Evolutionary conservation across 2,797 vertebrate genomes (phyloP), one percentile per base, ranked within the genome.

Genomic region (Decapterus maruadsi): DNA sequence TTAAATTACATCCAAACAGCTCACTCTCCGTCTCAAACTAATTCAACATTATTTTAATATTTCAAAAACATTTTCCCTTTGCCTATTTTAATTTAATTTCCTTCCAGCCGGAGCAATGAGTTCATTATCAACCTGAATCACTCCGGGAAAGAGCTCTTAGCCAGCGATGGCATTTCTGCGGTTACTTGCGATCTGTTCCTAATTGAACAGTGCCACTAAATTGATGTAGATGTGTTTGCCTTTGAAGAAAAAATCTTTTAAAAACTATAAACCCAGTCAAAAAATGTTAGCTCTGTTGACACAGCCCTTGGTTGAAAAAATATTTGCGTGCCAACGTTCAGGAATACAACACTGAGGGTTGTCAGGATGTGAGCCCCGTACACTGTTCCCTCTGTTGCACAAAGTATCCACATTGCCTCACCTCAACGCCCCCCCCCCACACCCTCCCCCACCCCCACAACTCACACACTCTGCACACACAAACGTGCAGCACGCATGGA

Each of bases 381-480:
- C 93, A 95, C 93, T 92, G 90, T 91, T 90, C 70, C 92, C 88
- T 94, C 92, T 95, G 94, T 94, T 92, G 89, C 86, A 86, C 31
- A 71, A 34, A 83, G 76, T 81, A 90, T 86, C 86, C 91, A 86
- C 82, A 83, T 38, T 68, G 81, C 83, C 81, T 90, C 87, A 92
- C 91, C 93, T 93, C 87, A 91, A 80, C 46, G 10, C 45, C 69
- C 51, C 68, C 40, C 61, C 62, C 13, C 17, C 51, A 17, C 51
- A 17, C 10, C 7, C 31, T 38, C 48, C 13, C 46, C 17, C 59
- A 51, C 55, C 67, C 31, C 77, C 10, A 4, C 69, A 74, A 40
- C 78, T 69, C 74, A 31, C 83, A 88, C 68, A 87, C 80, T 77
- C 68, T 62, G 64, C 78, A 80, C 78, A 84, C 80, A 85, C 85